A percentile compares a stretch with the other conserved stretches of the same genome.
phyloP scores from a whole-genome alignment of 2,797 vertebrate genomes.

The Pachyuromys duprasi region DNA sequence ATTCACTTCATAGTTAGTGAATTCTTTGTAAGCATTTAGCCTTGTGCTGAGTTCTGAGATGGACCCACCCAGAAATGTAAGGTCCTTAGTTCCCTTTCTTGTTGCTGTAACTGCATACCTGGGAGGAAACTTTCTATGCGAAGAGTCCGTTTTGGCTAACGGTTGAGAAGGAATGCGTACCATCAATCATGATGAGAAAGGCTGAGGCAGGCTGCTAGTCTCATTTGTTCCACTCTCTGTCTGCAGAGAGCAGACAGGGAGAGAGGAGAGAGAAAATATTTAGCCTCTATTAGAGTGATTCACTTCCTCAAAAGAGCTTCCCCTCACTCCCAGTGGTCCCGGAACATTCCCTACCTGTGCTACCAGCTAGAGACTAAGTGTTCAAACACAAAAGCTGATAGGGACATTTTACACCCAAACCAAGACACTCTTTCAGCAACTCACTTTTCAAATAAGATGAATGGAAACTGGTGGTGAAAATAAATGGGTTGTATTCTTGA shows the following conservation, averaged over 20 bases:
- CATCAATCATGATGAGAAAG: background rate
- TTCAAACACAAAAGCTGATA: background rate
- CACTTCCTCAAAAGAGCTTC: background rate
- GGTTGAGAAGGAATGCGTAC: background rate
- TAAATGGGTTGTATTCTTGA: background rate
- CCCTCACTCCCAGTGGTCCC: background rate
- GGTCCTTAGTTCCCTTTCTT: background rate
- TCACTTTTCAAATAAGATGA: background rate
- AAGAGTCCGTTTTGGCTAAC: background rate
- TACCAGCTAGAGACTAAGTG: background rate
- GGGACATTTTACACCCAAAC: background rate
- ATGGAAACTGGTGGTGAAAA: background rate
- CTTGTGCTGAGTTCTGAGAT: conserved; percentile 11
- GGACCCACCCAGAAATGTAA: conserved; percentile 8
- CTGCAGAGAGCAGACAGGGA: background rate
- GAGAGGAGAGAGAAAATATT: background rate
- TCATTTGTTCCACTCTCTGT: background rate
- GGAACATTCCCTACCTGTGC: background rate
- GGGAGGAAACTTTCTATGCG: background rate
- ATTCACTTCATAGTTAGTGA: conserved; percentile 57
- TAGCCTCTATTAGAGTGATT: background rate
- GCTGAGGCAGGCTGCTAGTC: background rate
- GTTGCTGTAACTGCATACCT: background rate
- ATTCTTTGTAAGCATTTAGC: conserved; percentile 48
- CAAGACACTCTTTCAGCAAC: background rate